A percentile compares a stretch with the other conserved stretches of the same genome.
Conservation (phyloP, 2,797 vertebrate species). For the Mastacembelus armatus region DNA sequence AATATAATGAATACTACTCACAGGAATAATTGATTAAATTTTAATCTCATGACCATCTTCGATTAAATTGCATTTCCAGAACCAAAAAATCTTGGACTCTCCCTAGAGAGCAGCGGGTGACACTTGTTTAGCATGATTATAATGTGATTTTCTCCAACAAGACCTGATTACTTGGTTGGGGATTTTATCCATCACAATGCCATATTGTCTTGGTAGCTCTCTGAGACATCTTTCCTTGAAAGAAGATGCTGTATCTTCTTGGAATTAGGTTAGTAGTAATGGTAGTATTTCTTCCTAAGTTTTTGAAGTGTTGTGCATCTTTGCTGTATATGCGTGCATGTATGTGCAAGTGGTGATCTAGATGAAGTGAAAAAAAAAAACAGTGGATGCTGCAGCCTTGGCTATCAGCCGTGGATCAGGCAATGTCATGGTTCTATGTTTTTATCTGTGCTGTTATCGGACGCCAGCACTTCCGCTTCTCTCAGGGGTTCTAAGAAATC, state of each 20-base stretch:
- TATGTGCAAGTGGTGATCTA: background rate
- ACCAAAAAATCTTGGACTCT: conserved; percentile 23
- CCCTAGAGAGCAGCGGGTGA: conserved; percentile 18
- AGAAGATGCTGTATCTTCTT: conserved; percentile 2
- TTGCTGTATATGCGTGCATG: background rate
- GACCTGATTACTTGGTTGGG: conserved; percentile 39
- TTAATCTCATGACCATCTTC: too few species aligned
- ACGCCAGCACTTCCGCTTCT: conserved; percentile 50
- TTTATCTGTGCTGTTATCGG: conserved; percentile 62
- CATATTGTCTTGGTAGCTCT: conserved; percentile 17
- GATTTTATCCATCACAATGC: conserved; percentile 34
- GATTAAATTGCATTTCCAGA: too few species aligned
- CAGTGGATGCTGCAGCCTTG: conserved; percentile 16
- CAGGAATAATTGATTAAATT: background rate
- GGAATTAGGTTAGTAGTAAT: background rate
- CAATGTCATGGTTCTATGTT: conserved; percentile 52
- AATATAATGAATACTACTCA: background rate
- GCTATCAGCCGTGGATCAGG: conserved; percentile 47
- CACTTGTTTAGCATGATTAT: conserved; percentile 28
- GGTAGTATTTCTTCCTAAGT: background rate
- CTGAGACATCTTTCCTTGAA: conserved; percentile 24
- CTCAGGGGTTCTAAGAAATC: conserved; percentile 68
- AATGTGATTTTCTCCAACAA: conserved; percentile 44
- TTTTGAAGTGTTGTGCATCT: background rate
- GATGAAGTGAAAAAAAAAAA: background rate